These are phyloP conservation scores for Montipora cactus DNA, from an alignment of 64 coral and sea anemone genomes.

Conservation along the genomic window DNA sequence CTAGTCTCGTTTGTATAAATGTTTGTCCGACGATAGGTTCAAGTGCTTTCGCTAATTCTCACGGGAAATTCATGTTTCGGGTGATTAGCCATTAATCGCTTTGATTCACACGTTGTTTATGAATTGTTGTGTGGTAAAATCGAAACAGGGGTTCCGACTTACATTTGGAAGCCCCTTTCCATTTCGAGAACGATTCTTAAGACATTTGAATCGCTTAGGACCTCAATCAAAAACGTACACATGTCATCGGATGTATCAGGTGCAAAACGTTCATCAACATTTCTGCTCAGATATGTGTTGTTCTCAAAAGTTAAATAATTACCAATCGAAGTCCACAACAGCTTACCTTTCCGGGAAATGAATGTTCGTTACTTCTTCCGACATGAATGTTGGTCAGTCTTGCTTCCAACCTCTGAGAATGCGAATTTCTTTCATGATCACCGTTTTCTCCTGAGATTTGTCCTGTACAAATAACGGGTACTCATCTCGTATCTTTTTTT, in stretches of 20 bases:
- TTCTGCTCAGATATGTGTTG: neutral
- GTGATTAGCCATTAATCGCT: neutral
- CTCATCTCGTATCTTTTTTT: neutral
- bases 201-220: neutral
- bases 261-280: neutral
- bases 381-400: slow-evolving; percentile 31
- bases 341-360: neutral
- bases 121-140: neutral
- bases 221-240: neutral
- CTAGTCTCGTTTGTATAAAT: neutral
- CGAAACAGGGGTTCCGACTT: neutral
- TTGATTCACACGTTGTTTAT: slow-evolving; percentile 15
- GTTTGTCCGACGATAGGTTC: slow-evolving; percentile 1
- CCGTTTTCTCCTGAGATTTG: neutral
- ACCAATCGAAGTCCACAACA: neutral
- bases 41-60: neutral
- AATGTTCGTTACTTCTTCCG: neutral
- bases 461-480: neutral
- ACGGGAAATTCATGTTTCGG: slow-evolving; percentile 2
- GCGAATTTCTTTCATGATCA: neutral
- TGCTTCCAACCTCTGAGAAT: slow-evolving; percentile 39
- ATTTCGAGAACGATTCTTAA: neutral
- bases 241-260: neutral
- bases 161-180: neutral
- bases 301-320: neutral